phyloP scores from a whole-genome alignment of 2,113 vertebrate species.

The Pseudois nayaur region DNA sequence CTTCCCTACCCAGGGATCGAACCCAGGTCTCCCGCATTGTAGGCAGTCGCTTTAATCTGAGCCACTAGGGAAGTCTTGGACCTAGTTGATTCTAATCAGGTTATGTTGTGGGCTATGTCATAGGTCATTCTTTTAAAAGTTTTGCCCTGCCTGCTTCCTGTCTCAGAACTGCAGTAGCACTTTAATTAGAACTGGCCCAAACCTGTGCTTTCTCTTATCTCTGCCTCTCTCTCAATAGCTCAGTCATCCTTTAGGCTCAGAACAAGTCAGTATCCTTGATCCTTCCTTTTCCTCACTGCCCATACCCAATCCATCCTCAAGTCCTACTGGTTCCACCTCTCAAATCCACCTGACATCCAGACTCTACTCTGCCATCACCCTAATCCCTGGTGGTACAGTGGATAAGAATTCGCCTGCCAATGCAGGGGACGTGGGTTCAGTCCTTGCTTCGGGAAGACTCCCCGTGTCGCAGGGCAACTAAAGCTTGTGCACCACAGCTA shows the following conservation, averaged over 20 bases:
- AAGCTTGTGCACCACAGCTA: neutral
- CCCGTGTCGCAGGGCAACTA: neutral
- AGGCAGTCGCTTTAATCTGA: neutral
- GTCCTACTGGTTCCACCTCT: neutral
- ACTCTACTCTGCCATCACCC: neutral
- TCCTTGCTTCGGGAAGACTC: neutral
- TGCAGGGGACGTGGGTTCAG: neutral
- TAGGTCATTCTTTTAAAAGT: neutral
- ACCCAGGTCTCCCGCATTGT: neutral
- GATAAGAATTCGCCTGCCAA: neutral
- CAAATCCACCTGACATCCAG: neutral
- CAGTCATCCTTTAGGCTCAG: neutral
- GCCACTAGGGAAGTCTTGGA: neutral
- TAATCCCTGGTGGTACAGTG: neutral
- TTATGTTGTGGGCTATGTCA: neutral
- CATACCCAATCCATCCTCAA: neutral
- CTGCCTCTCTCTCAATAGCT: neutral
- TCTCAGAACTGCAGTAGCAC: neutral
- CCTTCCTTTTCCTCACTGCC: neutral
- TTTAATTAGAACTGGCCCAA: neutral
- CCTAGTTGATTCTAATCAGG: neutral
- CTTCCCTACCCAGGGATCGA: neutral
- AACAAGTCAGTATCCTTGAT: neutral
- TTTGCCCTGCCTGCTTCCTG: neutral
- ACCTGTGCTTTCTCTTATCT: neutral